Percentiles rank a stretch among this genome's conserved stretches.
These are phyloP conservation scores for Apaloderma vittatum DNA, from an alignment of 2,113 vertebrate genomes.

Conservation along the genomic window DNA sequence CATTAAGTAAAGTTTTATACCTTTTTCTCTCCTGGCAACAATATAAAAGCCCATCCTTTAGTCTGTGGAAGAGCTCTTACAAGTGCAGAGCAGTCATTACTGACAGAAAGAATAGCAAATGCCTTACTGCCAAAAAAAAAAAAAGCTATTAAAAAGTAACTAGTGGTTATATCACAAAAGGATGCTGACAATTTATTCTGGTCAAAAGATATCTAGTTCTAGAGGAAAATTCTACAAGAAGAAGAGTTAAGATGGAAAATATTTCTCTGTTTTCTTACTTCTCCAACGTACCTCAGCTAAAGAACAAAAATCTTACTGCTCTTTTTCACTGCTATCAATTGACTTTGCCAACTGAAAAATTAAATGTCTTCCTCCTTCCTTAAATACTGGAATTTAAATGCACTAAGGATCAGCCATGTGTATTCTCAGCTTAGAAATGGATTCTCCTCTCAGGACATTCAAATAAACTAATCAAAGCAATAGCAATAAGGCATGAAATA, in stretches of 20 bases:
- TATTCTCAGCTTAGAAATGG: not conserved
- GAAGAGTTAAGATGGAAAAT: not conserved
- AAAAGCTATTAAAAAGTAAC: not conserved
- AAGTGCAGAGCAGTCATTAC: not conserved
- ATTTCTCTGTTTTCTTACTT: not conserved
- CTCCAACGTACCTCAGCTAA: not conserved
- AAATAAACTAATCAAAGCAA: not conserved
- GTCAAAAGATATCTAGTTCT: not conserved
- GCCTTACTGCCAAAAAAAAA: not conserved
- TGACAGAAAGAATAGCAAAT: not conserved
- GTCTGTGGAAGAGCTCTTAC: not conserved
- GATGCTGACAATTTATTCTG: not conserved
- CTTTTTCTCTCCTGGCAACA: not conserved
- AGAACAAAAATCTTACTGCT: not conserved
- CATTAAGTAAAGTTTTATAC: not conserved
- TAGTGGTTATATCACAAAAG: not conserved
- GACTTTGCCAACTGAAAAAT: not conserved
- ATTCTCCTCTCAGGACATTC: not conserved
- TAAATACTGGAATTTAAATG: not conserved
- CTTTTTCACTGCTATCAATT: not conserved
- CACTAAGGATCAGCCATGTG: not conserved
- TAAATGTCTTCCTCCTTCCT: not conserved
- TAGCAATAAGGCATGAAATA: not conserved
- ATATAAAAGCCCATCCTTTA: not conserved
- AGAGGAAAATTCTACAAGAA: not conserved